phyloP scores from a whole-genome alignment of 2,113 vertebrate genomes.

The Catagonus wagneri region DNA sequence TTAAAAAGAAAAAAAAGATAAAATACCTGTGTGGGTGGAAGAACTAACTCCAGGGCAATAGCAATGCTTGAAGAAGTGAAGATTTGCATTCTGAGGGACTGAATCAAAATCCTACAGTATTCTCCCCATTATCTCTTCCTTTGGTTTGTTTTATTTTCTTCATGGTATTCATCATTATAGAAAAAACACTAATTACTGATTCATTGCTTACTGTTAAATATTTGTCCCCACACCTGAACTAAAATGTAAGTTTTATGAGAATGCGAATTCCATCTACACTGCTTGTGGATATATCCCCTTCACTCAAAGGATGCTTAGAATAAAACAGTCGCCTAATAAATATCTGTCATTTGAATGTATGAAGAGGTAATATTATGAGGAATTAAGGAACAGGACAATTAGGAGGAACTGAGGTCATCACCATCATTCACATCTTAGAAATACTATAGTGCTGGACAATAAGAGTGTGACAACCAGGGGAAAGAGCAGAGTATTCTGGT shows the following conservation, averaged over 20 bases:
- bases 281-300: not conserved
- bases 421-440: not conserved
- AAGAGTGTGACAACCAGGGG: not conserved
- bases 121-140: not conserved
- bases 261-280: not conserved
- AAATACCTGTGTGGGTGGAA: not conserved
- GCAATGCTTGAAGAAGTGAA: not conserved
- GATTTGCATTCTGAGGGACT: not conserved
- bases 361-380: not conserved
- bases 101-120: not conserved
- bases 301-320: not conserved
- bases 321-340: not conserved
- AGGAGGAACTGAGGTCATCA: not conserved
- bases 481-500: rapidly evolving
- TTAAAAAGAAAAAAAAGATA: too few relatives aligned
- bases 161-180: not conserved
- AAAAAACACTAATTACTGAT: not conserved
- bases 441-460: not conserved
- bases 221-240: not conserved
- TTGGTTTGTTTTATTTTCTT: not conserved
- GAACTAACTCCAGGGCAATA: not conserved
- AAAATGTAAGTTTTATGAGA: not conserved
- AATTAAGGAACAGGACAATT: not conserved
- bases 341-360: not conserved
- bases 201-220: not conserved